Evolutionary conservation across 2,113 vertebrate genomes (phyloP), one percentile per base, ranked within the genome.

Genomic region (Columbina picui): DNA sequence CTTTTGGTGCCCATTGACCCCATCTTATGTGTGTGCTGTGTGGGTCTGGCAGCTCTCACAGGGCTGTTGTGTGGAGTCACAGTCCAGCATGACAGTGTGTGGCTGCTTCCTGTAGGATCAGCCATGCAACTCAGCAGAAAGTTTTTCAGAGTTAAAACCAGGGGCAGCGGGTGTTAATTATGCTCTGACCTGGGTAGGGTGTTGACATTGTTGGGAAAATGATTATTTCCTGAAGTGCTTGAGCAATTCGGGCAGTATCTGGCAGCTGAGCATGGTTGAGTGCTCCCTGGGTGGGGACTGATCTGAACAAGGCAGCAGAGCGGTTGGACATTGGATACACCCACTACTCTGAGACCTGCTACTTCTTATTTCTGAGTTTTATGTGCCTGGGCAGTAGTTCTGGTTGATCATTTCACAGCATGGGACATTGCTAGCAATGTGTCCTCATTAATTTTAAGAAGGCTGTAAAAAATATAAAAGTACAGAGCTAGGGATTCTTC

Each of bases 11-110:
- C 59, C 30, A 0, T 12, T 39, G 45, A 14, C 38, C 32, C 25
- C 8, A 0, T 19, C 7, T 10, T 39, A 14, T 0, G 1, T 20
- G 45, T 9, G 0, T 6, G 41, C 30, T 49, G 0, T 0, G 1
- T 6, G 18, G 59, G 26, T 52, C 13, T 0, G 9, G 3, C 25
- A 14, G 47, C 22, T 86, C 9, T 56, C 3, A 0, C 20, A 12
- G 68, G 30, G 16, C 15, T 87, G 39, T 29, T 41, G 21, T 2
- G 0, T 14, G 45, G 18, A 59, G 39, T 43, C 4, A 0, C 39
- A 11, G 16, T 47, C 92, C 70, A 71, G 38, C 9, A 2, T 4
- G 4, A 14, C 4, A 10, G 10, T 3, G 10, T 38, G 12, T 53
- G n/a, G 30, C 32, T 55, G 3, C 56, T 43, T 59, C 25, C 6